These are phyloP conservation scores for Anoplolepis gracilipes DNA, from an alignment of 1,140 invertebrate genomes.

Conservation along the genomic window DNA sequence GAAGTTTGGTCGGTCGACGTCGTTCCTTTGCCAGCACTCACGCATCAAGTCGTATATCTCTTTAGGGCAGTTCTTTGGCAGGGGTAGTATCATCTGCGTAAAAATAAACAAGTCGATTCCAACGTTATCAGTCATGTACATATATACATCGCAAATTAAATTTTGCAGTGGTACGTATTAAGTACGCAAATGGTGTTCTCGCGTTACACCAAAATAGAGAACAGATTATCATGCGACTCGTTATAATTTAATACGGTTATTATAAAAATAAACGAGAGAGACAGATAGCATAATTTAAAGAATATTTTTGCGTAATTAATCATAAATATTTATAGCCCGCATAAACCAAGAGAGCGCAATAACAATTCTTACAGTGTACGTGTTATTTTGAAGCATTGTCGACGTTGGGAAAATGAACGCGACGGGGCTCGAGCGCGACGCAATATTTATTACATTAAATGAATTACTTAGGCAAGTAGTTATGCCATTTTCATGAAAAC, in stretches of 20 bases:
- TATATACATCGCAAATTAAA: background rate
- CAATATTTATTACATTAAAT: slow-evolving; percentile 55
- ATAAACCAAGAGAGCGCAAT: slow-evolving; percentile 27
- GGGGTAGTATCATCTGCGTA: slow-evolving; percentile 89
- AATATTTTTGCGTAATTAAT: slow-evolving; percentile 46
- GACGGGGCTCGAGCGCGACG: slow-evolving; percentile 5
- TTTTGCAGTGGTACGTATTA: background rate
- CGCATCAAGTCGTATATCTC: slow-evolving; percentile 97
- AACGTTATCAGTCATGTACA: background rate
- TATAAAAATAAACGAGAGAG: background rate
- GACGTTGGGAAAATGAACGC: slow-evolving; percentile 40
- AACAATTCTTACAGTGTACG: slow-evolving; percentile 47
- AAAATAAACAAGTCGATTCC: slow-evolving; percentile 6
- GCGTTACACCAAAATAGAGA: background rate
- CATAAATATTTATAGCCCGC: slow-evolving; percentile 10
- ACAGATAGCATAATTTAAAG: background rate
- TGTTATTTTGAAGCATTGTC: slow-evolving; percentile 41
- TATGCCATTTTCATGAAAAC: slow-evolving; percentile 34
- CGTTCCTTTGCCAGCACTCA: slow-evolving; percentile 97
- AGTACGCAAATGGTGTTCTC: background rate
- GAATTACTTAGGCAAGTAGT: slow-evolving; percentile 46
- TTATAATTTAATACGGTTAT: slow-evolving; percentile 8
- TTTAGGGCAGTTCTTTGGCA: slow-evolving; percentile 94
- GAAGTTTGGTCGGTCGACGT: slow-evolving; percentile 94
- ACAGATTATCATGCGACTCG: slow-evolving; percentile 8